Evolutionary conservation across 2,797 vertebrate species (phyloP).

Genomic region (Melanogrammus aeglefinus): DNA sequence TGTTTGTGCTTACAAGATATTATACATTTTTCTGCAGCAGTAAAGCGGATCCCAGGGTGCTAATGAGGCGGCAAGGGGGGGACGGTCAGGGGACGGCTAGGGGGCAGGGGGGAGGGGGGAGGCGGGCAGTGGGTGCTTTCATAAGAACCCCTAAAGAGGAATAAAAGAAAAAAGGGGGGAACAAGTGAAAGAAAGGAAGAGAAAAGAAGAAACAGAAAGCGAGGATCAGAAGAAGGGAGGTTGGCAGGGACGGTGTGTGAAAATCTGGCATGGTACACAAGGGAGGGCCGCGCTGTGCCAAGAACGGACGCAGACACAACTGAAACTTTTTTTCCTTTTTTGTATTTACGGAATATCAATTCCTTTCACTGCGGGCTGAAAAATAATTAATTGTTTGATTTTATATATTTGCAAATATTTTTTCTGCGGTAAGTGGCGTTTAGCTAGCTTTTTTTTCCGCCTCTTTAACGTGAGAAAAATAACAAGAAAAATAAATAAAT

Average conservation of each 20-base stretch:
- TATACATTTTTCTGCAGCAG: constrained; percentile 65
- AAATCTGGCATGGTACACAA: constrained; percentile 76
- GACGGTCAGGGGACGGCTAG: constrained; percentile 5
- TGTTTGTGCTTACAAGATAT: constrained; percentile 69
- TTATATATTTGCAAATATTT: neutral
- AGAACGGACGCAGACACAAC: constrained; percentile 62
- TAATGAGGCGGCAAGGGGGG: constrained; percentile 68
- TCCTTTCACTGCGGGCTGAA: constrained; percentile 49
- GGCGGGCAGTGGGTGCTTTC: constrained; percentile 37
- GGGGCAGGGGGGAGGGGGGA: too few relatives aligned
- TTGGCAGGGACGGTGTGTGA: constrained; percentile 69
- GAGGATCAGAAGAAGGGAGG: constrained; percentile 72
- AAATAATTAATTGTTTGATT: constrained; percentile 14
- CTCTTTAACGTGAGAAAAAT: neutral
- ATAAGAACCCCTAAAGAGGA: constrained; percentile 69
- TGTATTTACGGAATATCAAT: constrained; percentile 35
- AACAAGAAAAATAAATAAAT: neutral
- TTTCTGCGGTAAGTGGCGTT: too few relatives aligned
- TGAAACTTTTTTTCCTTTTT: constrained; percentile 53
- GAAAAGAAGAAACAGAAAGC: constrained; percentile 60
- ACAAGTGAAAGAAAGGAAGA: constrained; percentile 57
- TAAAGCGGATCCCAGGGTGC: constrained; percentile 66
- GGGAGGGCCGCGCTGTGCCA: constrained; percentile 67
- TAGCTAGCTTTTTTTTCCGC: neutral
- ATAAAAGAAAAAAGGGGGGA: constrained; percentile 63